Conservation (phyloP, 2,888 invertebrate genomes). For the Drosophila cracens region DNA sequence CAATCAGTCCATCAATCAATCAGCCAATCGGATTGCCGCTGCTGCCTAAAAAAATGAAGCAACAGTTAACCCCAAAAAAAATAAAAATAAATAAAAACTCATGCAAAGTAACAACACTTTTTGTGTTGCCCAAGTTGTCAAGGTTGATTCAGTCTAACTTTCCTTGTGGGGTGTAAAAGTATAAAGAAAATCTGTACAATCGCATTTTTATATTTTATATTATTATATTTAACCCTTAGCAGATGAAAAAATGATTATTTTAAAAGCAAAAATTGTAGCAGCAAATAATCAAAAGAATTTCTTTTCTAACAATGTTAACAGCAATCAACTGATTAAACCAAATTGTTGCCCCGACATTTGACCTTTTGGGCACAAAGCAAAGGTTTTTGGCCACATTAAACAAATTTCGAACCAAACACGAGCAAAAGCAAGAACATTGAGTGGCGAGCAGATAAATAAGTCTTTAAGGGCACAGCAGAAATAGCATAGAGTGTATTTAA, state of each 20-base stretch:
- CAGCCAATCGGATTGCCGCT: slow-evolving; percentile 17
- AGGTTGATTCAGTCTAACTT: neutral
- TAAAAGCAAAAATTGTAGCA: slow-evolving; percentile 2
- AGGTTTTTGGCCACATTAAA: neutral
- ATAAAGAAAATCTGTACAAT: neutral
- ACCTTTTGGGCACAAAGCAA: neutral
- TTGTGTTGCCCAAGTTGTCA: neutral
- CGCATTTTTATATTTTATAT: neutral
- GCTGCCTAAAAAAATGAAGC: neutral
- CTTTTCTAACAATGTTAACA: neutral
- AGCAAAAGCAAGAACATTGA: neutral
- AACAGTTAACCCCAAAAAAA: neutral
- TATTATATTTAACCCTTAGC: neutral
- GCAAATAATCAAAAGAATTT: neutral
- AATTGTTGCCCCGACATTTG: neutral
- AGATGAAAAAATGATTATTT: neutral
- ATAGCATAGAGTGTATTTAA: neutral
- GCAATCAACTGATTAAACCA: slow-evolving; percentile 2
- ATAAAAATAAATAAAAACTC: neutral
- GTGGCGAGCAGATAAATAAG: neutral
- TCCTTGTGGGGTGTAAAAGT: neutral
- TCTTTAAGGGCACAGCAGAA: neutral
- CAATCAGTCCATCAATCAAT: slow-evolving; percentile 11
- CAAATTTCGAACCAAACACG: neutral
- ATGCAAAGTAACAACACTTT: slow-evolving; percentile 1